Evolutionary conservation across 2,113 vertebrate species (phyloP).

Genomic region (Lagopus leucura): DNA sequence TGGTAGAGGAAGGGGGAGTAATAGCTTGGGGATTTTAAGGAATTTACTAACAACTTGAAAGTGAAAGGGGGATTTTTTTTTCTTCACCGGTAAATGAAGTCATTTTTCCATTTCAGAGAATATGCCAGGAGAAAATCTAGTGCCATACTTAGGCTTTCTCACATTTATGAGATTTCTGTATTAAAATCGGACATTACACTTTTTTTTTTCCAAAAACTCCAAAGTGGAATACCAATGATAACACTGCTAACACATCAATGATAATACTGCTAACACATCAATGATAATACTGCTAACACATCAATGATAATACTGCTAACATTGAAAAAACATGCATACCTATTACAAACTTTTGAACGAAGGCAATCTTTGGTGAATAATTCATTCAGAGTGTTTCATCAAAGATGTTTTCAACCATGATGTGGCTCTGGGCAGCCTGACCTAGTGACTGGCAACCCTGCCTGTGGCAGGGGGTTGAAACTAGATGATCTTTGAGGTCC

Average conservation of each 20-base stretch:
- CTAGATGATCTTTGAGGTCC: too few species aligned
- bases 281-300: not conserved
- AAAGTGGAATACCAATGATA: not conserved
- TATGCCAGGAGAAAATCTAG: not conserved
- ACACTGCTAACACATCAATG: not conserved
- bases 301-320: not conserved
- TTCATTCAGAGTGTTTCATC: rapidly evolving
- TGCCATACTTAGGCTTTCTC: not conserved
- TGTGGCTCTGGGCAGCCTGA: too few species aligned
- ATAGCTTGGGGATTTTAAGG: not conserved
- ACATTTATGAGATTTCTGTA: not conserved
- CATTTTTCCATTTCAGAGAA: not conserved
- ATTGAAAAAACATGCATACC: not conserved
- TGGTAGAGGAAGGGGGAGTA: not conserved
- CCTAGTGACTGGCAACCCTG: too few species aligned
- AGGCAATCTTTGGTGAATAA: not conserved
- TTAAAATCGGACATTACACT: not conserved
- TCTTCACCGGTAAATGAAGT: not conserved
- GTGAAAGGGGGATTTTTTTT: not conserved
- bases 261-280: too few species aligned
- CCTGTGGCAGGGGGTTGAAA: too few species aligned
- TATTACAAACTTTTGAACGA: not conserved
- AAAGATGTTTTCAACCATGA: not conserved
- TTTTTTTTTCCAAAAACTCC: not conserved
- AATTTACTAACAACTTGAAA: not conserved